phyloP scores from a whole-genome alignment of 2,797 vertebrate species.

The Limnodromus scolopaceus region DNA sequence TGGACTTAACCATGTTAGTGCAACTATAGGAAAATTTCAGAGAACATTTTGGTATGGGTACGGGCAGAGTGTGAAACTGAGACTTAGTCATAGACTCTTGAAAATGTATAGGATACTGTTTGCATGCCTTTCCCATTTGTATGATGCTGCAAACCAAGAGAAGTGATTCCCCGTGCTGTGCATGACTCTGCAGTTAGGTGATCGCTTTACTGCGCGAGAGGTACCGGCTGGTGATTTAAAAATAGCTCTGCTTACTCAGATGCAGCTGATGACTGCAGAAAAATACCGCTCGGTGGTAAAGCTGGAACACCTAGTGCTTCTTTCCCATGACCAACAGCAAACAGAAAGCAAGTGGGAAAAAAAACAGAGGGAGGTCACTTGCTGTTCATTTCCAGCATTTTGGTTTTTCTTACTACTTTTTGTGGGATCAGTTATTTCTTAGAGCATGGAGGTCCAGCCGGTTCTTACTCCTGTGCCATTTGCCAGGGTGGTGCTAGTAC shows the following conservation, averaged over 20 bases:
- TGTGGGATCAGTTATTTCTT: neutral
- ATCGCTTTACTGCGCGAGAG: neutral
- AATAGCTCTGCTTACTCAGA: slow-evolving; percentile 62
- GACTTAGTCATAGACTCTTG: neutral
- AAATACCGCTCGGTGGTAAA: neutral
- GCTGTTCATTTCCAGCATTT: neutral
- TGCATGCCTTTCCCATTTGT: neutral
- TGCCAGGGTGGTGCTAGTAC: neutral
- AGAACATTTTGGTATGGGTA: neutral
- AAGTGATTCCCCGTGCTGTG: neutral
- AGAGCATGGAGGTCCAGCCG: neutral
- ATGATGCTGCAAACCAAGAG: neutral
- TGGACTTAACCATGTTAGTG: neutral
- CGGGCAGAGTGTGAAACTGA: slow-evolving; percentile 15
- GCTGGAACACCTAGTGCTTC: slow-evolving; percentile 16
- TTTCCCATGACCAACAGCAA: slow-evolving; percentile 20
- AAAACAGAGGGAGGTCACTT: neutral
- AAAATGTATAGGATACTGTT: neutral
- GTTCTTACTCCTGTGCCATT: neutral
- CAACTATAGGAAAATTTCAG: slow-evolving; percentile 3
- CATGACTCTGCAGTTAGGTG: slow-evolving; percentile 42
- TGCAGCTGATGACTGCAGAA: slow-evolving; percentile 25
- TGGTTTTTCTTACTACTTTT: neutral
- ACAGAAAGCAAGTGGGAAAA: neutral
- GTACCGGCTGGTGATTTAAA: neutral